These are phyloP conservation scores for Panagrolaimus sp. DNA, from an alignment of 1,140 invertebrate genomes.

Conservation along the genomic window DNA sequence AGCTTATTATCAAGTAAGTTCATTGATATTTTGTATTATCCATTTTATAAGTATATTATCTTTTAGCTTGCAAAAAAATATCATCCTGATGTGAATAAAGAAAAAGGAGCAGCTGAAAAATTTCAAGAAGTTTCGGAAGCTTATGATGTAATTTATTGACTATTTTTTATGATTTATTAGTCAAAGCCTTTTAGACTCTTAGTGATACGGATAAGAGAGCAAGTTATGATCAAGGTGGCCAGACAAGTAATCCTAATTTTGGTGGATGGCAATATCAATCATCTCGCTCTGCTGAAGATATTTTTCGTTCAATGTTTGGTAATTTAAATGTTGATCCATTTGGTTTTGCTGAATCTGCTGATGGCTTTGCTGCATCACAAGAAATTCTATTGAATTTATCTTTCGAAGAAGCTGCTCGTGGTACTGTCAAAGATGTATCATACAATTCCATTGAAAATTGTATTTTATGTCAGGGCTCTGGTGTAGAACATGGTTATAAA, in stretches of 20 bases:
- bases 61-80: slow-evolving; percentile 84
- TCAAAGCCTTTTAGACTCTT: slow-evolving; percentile 66
- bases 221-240: slow-evolving; percentile 20
- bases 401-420: slow-evolving; percentile 90
- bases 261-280: slow-evolving; percentile 68
- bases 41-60: slow-evolving; percentile 2
- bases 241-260: slow-evolving; percentile 72
- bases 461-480: slow-evolving; percentile 75
- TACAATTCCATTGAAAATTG: slow-evolving; percentile 89
- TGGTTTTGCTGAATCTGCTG: slow-evolving; percentile 60
- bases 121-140: slow-evolving; percentile 97
- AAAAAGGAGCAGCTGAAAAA: slow-evolving; percentile 80
- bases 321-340: slow-evolving; percentile 62
- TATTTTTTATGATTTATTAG: slow-evolving; percentile 24
- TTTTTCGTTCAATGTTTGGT: slow-evolving; percentile 70
- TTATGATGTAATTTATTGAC: slow-evolving; percentile 74
- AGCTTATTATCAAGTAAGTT: slow-evolving; percentile 78
- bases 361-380: slow-evolving; percentile 78
- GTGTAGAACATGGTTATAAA: slow-evolving; percentile 80
- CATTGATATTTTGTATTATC: neutral
- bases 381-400: slow-evolving; percentile 79
- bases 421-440: slow-evolving; percentile 84
- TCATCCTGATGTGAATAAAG: slow-evolving; percentile 98
- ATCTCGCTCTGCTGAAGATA: slow-evolving; percentile 84
- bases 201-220: slow-evolving; percentile 79